Evolutionary conservation across 1,140 invertebrate species (phyloP), one percentile per base, ranked within the genome.

Genomic region (Harpegnathos saltator): DNA sequence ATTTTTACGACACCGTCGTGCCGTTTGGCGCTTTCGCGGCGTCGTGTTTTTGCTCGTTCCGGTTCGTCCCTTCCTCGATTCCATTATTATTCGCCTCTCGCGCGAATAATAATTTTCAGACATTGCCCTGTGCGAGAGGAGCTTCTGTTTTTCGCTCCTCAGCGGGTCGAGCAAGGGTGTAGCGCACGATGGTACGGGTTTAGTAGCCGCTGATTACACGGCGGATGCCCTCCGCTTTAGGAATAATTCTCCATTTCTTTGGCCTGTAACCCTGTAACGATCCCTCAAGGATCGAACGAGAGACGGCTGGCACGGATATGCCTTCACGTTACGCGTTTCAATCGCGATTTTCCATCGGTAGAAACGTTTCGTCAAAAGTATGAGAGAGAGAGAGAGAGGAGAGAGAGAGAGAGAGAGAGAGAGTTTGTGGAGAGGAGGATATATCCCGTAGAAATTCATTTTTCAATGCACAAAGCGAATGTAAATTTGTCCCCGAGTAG

Each of bases 1-100:
- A 80, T 80, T 71, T 80, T 80, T 80, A 80, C 17, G 75, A 71
- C 65, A n/a, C 29, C 26, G 33, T 44, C n/a, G n/a, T n/a, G n/a
- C n/a, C n/a, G n/a, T n/a, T n/a, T n/a, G 17, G 2, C 74, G 9
- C 69, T 78, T 58, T 78, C 63, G 52, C 48, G 50, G 17, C 33
- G 65, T 48, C 24, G 33, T 52, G 22, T 58, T 78, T 78, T 69
- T 78, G 63, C 75, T 68, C 65, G 33, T n/a, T 56, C 15, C 33
- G 24, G 9, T 19, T 69, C 33, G n/a, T 71, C 33, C 58, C 14
- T 44, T 9, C 38, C 38, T 19, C 33, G 50, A 78, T 48, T 80
- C 22, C n/a, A n/a, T n/a, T n/a, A n/a, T n/a, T n/a, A n/a, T n/a
- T 59, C 63, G 63, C 38, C 33, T 80, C 38, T 56, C 26, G 54